Conservation (phyloP, 2,888 invertebrate species). For the Rhimphoctona megacephalus region DNA sequence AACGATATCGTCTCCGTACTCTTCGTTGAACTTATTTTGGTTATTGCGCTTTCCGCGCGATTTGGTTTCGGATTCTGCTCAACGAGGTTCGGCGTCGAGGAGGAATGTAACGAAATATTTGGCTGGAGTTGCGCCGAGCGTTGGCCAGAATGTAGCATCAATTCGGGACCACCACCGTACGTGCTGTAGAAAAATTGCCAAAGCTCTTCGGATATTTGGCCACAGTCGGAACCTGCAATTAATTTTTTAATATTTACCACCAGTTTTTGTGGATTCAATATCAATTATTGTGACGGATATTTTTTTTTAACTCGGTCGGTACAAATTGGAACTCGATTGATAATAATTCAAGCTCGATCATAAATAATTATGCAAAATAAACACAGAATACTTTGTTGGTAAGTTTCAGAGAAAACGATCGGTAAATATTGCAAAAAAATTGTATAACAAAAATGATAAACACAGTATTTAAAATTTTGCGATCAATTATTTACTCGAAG, state of each 20-base stretch:
- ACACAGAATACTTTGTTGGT: too few species aligned
- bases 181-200: constrained; percentile 95
- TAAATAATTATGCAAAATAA: too few species aligned
- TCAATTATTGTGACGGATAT: too few species aligned
- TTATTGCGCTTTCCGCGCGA: constrained; percentile 77
- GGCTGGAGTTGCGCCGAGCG: constrained; percentile 78
- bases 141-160: constrained; percentile 85
- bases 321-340: too few species aligned
- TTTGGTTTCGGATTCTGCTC: constrained; percentile 78
- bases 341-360: too few species aligned
- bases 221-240: constrained; percentile 87
- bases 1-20: constrained; percentile 81
- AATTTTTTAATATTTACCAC: neutral
- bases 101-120: constrained; percentile 83
- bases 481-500: neutral
- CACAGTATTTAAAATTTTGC: neutral
- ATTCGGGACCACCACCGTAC: constrained; percentile 96
- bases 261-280: neutral
- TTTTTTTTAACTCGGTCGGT: too few species aligned
- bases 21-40: constrained; percentile 78
- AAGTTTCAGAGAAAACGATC: too few species aligned
- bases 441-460: too few species aligned
- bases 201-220: constrained; percentile 92
- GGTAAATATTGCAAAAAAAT: too few species aligned
- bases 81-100: constrained; percentile 79